Evolutionary conservation across 2,888 invertebrate species (phyloP).

Genomic region (Ichneumoninae sp.): DNA sequence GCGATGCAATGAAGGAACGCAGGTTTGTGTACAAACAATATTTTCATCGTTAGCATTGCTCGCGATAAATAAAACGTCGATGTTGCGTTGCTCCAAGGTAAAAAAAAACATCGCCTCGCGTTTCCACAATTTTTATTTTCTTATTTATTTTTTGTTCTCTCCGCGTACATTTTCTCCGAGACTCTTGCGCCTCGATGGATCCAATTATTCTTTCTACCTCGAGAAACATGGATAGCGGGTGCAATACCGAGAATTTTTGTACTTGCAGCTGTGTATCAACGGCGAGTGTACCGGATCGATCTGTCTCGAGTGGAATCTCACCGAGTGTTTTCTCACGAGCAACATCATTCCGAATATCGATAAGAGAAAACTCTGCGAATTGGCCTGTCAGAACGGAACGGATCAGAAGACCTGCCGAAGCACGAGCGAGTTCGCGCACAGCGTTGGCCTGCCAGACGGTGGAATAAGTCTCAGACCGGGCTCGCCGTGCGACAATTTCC

Average conservation of each 20-base stretch:
- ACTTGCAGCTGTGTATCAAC: slow-evolving; percentile 90
- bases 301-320: slow-evolving; percentile 96
- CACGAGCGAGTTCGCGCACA: slow-evolving; percentile 93
- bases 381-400: slow-evolving; percentile 97
- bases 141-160: neutral
- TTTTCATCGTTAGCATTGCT: neutral
- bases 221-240: neutral
- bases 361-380: slow-evolving; percentile 95
- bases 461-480: slow-evolving; percentile 96
- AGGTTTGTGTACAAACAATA: slow-evolving; percentile 84
- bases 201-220: slow-evolving; percentile 8
- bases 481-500: slow-evolving; percentile 99
- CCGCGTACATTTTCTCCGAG: neutral
- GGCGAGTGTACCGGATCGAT: slow-evolving; percentile 98
- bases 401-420: slow-evolving; percentile 91
- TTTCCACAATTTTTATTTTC: neutral
- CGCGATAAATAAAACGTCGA: neutral
- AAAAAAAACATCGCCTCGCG: neutral
- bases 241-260: slow-evolving; percentile 25
- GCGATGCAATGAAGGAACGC: slow-evolving; percentile 96
- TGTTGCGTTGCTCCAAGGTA: neutral
- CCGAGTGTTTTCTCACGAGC: slow-evolving; percentile 97
- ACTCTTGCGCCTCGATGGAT: neutral
- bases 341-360: slow-evolving; percentile 90
- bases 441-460: slow-evolving; percentile 90